Conservation (phyloP, 2,113 vertebrate genomes). For the Abramis brama region DNA sequence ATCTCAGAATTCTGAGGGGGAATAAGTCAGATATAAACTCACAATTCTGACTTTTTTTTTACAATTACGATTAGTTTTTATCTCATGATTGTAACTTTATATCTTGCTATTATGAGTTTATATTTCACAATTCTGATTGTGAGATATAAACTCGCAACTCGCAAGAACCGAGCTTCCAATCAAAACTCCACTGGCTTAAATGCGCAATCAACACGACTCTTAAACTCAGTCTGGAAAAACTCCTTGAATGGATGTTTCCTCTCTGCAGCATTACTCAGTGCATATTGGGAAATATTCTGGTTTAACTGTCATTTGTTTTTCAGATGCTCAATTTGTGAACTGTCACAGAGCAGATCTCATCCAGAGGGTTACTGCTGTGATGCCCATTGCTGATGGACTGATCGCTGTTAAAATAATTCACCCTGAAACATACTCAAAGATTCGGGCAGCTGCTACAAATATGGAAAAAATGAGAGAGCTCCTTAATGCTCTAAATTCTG, state of each 20-base stretch:
- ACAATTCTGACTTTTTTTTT: no score
- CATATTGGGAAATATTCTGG: neutral
- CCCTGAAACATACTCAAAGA: neutral
- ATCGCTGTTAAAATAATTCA: neutral
- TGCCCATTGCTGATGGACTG: conserved; percentile 30
- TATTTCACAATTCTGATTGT: no score
- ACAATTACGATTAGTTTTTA: no score
- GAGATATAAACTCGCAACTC: no score
- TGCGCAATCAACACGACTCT: neutral
- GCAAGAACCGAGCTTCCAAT: no score
- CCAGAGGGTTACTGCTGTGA: neutral
- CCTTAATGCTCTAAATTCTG: neutral
- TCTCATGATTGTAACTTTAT: no score
- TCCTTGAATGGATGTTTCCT: no score
- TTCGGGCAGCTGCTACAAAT: rapidly evolving
- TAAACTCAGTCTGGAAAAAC: no score
- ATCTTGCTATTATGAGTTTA: no score
- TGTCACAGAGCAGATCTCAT: rapidly evolving
- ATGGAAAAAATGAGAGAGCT: neutral
- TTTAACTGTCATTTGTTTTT: neutral
- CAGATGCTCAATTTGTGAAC: conserved; percentile 27
- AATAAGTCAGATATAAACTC: no score
- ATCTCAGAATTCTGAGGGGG: no score
- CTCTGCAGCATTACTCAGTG: neutral
- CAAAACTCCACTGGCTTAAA: no score